Conservation (phyloP, 2,888 invertebrate species). For the Hololepta plana region DNA sequence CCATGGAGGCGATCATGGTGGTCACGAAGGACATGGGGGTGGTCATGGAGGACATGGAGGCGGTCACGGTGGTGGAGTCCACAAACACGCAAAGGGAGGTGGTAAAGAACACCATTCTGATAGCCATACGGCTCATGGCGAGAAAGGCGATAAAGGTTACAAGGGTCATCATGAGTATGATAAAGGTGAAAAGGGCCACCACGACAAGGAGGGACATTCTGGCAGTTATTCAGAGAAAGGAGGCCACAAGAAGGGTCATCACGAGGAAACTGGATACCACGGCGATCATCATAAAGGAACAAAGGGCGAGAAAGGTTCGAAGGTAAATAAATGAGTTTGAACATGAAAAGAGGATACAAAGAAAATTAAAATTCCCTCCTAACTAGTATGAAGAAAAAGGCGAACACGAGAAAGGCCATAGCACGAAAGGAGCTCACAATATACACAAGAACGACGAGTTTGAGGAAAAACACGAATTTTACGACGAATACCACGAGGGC, state of each 20-base stretch:
- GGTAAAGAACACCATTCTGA: conserved; percentile 6
- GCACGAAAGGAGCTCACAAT: conserved; percentile 56
- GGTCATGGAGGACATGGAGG: conserved; percentile 7
- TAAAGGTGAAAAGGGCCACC: conserved; percentile 22
- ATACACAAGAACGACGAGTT: conserved; percentile 60
- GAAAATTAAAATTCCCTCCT: conserved; percentile 1
- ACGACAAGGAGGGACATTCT: conserved; percentile 29
- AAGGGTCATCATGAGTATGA: conserved; percentile 21
- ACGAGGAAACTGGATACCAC: conserved; percentile 28
- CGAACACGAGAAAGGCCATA: conserved; percentile 53
- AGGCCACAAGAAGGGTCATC: conserved; percentile 31
- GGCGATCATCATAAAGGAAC: conserved; percentile 32
- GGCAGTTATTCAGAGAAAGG: conserved; percentile 31
- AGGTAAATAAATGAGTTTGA: conserved; percentile 13
- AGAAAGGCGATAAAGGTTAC: conserved; percentile 13
- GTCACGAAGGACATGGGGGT: conserved; percentile 5
- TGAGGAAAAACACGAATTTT: conserved; percentile 58
- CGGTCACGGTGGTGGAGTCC: conserved; percentile 19
- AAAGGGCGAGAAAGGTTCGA: conserved; percentile 30
- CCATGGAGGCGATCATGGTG: conserved; percentile 8
- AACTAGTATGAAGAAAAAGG: conserved; percentile 41
- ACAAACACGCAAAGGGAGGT: conserved; percentile 13
- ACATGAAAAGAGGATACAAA: conserved; percentile 1
- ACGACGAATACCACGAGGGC: conserved; percentile 53
- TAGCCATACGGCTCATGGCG: conserved; percentile 2